Evolutionary conservation across 2,888 invertebrate genomes (phyloP).

Genomic region (Andrena camellia): DNA sequence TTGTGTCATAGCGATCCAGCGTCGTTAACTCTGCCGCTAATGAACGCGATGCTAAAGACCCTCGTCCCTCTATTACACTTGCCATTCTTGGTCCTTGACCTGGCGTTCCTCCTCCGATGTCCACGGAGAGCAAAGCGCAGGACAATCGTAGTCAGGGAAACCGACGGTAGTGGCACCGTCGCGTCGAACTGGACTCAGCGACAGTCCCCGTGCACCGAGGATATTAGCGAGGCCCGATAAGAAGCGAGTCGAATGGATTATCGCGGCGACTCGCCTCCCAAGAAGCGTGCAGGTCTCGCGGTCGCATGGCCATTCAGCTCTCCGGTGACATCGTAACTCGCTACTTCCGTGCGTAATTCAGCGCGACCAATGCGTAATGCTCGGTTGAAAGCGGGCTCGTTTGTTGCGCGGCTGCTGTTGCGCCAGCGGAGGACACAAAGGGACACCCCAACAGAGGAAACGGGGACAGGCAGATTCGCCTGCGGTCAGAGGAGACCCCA

Average conservation of each 20-base stretch:
- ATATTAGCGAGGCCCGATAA: conserved; percentile 60
- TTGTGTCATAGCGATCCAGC: conserved; percentile 53
- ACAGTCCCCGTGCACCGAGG: conserved; percentile 42
- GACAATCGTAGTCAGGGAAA: background rate
- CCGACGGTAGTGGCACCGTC: background rate
- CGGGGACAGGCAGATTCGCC: conserved; percentile 15
- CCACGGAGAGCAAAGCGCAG: too few relatives aligned
- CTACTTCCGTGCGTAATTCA: conserved; percentile 74
- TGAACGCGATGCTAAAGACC: conserved; percentile 53
- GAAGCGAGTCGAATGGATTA: conserved; percentile 60
- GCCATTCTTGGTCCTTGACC: conserved; percentile 28
- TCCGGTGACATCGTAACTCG: conserved; percentile 74
- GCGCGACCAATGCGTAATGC: conserved; percentile 73
- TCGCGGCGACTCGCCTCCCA: conserved; percentile 65
- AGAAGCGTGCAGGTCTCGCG: conserved; percentile 50
- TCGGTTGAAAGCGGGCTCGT: conserved; percentile 69
- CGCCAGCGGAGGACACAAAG: conserved; percentile 64
- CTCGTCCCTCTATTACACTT: conserved; percentile 59
- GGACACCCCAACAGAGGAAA: conserved; percentile 54
- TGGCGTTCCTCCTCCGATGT: background rate
- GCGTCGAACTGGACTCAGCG: conserved; percentile 8
- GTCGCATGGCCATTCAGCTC: conserved; percentile 49
- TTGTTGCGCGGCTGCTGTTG: conserved; percentile 66
- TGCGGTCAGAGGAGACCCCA: conserved; percentile 18
- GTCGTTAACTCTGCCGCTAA: conserved; percentile 62